phyloP scores from a whole-genome alignment of 2,797 vertebrate genomes.

The Eulemur mongoz region DNA sequence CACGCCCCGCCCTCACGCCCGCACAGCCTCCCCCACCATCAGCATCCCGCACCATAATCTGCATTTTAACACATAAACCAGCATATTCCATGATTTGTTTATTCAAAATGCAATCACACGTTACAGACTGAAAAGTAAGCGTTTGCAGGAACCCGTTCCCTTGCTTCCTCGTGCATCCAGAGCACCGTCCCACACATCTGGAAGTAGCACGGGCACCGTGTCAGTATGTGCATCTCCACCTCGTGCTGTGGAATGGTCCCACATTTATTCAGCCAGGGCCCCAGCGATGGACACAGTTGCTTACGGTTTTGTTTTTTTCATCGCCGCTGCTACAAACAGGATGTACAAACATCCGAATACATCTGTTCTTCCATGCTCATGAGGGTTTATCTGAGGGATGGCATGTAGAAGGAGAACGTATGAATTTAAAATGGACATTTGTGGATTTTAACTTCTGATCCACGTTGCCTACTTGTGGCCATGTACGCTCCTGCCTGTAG shows the following conservation, averaged over 20 bases:
- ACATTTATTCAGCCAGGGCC: not conserved
- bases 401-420: not conserved
- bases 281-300: not conserved
- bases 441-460: not conserved
- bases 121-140: not conserved
- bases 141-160: not conserved
- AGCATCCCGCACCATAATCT: not conserved
- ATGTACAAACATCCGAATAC: not conserved
- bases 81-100: not conserved
- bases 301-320: not conserved
- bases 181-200: rapidly evolving
- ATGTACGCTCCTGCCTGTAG: not conserved
- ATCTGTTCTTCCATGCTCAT: not conserved
- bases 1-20: too few relatives aligned
- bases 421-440: not conserved
- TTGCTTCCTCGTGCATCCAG: not conserved
- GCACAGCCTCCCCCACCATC: rapidly evolving
- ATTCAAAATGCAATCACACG: not conserved
- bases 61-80: not conserved
- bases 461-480: not conserved
- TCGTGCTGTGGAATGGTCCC: rapidly evolving
- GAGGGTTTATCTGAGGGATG: not conserved
- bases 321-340: not conserved
- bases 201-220: rapidly evolving
- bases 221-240: rapidly evolving